These are phyloP conservation scores for Manduca sexta DNA, from an alignment of 1,140 invertebrate genomes.

Conservation along the genomic window DNA sequence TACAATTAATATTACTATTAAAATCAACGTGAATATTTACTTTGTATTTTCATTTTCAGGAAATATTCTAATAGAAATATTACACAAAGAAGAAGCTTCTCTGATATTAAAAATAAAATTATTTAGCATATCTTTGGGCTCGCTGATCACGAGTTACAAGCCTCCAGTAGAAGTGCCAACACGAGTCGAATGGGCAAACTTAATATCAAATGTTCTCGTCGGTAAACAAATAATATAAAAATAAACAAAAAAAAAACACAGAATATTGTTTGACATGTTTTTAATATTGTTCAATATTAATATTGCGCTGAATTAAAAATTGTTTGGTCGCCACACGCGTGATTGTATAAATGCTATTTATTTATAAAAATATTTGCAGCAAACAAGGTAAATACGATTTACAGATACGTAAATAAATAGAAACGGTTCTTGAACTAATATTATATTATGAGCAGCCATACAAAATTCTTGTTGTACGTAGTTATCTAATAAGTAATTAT, in stretches of 20 bases:
- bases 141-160: slow-evolving; percentile 35
- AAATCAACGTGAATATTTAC: no score
- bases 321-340: slow-evolving; percentile 56
- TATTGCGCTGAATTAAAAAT: slow-evolving; percentile 58
- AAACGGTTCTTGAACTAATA: no score
- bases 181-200: slow-evolving; percentile 44
- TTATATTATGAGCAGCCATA: background rate
- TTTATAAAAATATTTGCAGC: slow-evolving; percentile 30
- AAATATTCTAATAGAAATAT: slow-evolving; percentile 46
- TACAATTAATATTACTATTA: no score
- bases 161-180: slow-evolving; percentile 49
- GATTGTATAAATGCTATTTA: slow-evolving; percentile 31
- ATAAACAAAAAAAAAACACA: slow-evolving; percentile 30
- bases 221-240: slow-evolving; percentile 55
- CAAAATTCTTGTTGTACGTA: background rate
- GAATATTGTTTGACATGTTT: slow-evolving; percentile 40
- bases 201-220: slow-evolving; percentile 50
- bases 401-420: slow-evolving; percentile 4
- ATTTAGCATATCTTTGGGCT: slow-evolving; percentile 40
- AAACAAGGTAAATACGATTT: slow-evolving; percentile 38
- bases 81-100: slow-evolving; percentile 23
- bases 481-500: background rate
- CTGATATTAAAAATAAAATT: slow-evolving; percentile 42
- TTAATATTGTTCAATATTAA: slow-evolving; percentile 53
- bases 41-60: slow-evolving; percentile 27